Evolutionary conservation across 2,113 vertebrate species (phyloP).

Genomic region (Zosterops japonicus): DNA sequence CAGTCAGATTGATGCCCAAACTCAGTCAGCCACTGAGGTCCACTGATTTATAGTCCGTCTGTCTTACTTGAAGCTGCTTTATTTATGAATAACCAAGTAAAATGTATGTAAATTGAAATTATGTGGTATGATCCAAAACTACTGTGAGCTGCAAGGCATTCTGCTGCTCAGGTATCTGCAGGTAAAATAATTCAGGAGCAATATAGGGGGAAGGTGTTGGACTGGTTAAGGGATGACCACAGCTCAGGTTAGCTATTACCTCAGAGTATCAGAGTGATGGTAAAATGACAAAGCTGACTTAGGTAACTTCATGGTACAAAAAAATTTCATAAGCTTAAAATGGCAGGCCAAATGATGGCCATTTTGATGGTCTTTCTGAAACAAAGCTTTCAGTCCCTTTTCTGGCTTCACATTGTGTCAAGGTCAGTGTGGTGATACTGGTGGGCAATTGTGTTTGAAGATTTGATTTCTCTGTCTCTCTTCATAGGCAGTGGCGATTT

Average conservation of each 20-base stretch:
- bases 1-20: background rate
- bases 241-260: background rate
- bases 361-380: background rate
- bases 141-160: background rate
- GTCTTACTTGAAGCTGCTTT: background rate
- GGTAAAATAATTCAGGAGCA: background rate
- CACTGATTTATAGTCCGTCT: background rate
- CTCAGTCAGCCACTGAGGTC: background rate
- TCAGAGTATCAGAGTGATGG: background rate
- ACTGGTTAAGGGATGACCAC: background rate
- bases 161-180: background rate
- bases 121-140: background rate
- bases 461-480: constrained; percentile 23
- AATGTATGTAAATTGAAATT: background rate
- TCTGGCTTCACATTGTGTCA: background rate
- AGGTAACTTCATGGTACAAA: background rate
- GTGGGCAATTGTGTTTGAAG: background rate
- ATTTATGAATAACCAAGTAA: background rate
- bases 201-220: background rate
- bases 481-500: constrained; percentile 90
- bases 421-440: background rate
- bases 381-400: background rate
- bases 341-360: background rate
- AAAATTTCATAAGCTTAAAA: background rate
- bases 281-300: background rate